Evolutionary conservation across 2,888 invertebrate genomes (phyloP).

Genomic region (Tridacna gigas): DNA sequence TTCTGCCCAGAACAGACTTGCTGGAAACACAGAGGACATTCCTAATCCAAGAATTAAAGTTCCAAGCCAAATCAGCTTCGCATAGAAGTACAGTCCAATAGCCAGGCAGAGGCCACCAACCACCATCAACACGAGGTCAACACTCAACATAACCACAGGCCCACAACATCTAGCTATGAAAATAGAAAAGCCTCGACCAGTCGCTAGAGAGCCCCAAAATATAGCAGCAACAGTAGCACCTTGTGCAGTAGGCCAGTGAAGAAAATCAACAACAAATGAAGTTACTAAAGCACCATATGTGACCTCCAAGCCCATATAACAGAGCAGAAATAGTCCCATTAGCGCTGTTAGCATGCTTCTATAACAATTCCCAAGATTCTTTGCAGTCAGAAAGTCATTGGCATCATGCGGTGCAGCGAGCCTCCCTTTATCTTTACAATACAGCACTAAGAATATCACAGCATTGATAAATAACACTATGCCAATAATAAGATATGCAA

Average conservation of each 20-base stretch:
- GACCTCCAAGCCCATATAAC: conserved; percentile 85
- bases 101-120: conserved; percentile 82
- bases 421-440: conserved; percentile 75
- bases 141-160: conserved; percentile 83
- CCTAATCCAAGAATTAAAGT: conserved; percentile 85
- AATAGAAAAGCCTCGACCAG: conserved; percentile 84
- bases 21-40: conserved; percentile 85
- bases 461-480: conserved; percentile 81
- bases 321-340: conserved; percentile 84
- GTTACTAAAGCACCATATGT: conserved; percentile 85
- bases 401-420: conserved; percentile 15
- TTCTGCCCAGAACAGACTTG: conserved; percentile 85
- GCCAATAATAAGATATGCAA: conserved; percentile 84
- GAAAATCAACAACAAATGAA: conserved; percentile 82
- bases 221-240: conserved; percentile 84
- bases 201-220: conserved; percentile 85
- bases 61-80: conserved; percentile 83
- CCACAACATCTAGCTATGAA: conserved; percentile 83
- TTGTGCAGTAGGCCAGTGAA: conserved; percentile 79
- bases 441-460: conserved; percentile 82
- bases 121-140: conserved; percentile 81
- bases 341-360: conserved; percentile 78
- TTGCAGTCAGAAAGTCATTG: conserved; percentile 33
- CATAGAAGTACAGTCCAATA: conserved; percentile 75
- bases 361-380: conserved; percentile 41